These are phyloP conservation scores for Dicranocentrus wangi DNA, from an alignment of 2,888 invertebrate species.

Conservation along the genomic window DNA sequence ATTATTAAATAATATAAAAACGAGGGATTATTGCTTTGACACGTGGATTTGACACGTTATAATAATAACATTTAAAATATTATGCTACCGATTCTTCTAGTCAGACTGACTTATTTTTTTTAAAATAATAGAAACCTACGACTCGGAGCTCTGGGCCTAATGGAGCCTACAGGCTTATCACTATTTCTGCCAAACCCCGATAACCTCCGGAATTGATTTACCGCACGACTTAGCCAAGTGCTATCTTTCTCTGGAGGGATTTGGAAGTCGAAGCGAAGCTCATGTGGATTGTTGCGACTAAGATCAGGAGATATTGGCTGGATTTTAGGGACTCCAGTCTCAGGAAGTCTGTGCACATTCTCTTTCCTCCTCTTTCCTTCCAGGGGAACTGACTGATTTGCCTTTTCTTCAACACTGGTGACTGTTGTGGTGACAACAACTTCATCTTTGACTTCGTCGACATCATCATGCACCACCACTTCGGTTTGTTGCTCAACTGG, in stretches of 20 bases:
- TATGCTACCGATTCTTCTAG: not conserved
- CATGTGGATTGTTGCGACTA: conserved; percentile 8
- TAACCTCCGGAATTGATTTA: conserved; percentile 38
- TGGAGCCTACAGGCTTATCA: not conserved
- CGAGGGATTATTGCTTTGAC: not conserved
- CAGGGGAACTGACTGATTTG: too few species aligned
- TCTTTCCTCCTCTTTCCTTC: conserved; percentile 10
- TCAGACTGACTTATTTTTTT: not conserved
- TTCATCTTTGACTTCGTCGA: conserved; percentile 27
- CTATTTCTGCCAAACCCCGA: conserved; percentile 6
- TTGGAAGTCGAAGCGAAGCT: conserved; percentile 51
- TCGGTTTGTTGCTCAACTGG: not conserved
- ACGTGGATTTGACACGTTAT: not conserved
- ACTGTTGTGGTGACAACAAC: conserved; percentile 17
- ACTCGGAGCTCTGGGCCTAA: conserved; percentile 10
- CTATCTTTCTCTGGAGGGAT: conserved; percentile 38
- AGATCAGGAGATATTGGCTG: conserved; percentile 59
- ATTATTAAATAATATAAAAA: not conserved
- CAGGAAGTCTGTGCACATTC: conserved; percentile 40
- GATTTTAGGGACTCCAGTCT: conserved; percentile 56
- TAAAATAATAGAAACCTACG: conserved; percentile 48
- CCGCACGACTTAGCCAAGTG: conserved; percentile 48
- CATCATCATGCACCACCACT: not conserved
- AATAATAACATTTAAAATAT: not conserved
- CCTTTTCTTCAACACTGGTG: not conserved